phyloP scores from a whole-genome alignment of 2,797 vertebrate genomes.

The Phaenicophaeus curvirostris region DNA sequence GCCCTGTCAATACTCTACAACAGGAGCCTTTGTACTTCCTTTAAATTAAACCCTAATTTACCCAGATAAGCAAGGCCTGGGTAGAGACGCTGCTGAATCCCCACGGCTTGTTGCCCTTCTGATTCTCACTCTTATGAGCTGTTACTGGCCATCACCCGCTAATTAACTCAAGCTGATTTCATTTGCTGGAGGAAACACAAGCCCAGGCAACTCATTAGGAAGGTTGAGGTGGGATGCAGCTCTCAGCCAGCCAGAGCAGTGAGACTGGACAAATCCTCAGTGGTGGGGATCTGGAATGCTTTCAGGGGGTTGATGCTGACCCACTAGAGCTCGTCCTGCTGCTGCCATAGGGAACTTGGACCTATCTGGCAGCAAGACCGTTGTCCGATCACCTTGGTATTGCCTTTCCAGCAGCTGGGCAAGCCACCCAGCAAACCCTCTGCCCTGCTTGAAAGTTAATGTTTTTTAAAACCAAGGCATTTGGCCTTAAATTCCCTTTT shows the following conservation, averaged over 20 bases:
- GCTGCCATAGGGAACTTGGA: not conserved
- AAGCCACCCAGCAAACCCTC: not conserved
- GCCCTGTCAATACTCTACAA: not conserved
- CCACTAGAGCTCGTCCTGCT: rapidly evolving
- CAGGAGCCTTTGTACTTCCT: not conserved
- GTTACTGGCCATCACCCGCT: not conserved
- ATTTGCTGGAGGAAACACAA: not conserved
- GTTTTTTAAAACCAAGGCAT: not conserved
- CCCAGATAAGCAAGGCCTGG: not conserved
- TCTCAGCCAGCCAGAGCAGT: not conserved
- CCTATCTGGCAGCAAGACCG: not conserved
- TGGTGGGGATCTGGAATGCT: rapidly evolving
- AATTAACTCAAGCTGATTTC: not conserved
- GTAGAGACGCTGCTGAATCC: not conserved
- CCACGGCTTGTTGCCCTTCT: not conserved
- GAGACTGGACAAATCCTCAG: not conserved
- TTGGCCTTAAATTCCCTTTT: slow-evolving; percentile 1
- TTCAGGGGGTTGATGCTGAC: too few species aligned
- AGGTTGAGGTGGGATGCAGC: not conserved
- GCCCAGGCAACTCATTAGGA: not conserved
- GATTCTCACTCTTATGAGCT: not conserved
- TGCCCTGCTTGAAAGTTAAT: not conserved
- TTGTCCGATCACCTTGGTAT: not conserved
- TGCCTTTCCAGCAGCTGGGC: not conserved
- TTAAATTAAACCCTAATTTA: slow-evolving; percentile 29